Base-by-base conservation (phyloP, 23 tunicate genomes). In the Oikopleura vanhoeffeni region DNA sequence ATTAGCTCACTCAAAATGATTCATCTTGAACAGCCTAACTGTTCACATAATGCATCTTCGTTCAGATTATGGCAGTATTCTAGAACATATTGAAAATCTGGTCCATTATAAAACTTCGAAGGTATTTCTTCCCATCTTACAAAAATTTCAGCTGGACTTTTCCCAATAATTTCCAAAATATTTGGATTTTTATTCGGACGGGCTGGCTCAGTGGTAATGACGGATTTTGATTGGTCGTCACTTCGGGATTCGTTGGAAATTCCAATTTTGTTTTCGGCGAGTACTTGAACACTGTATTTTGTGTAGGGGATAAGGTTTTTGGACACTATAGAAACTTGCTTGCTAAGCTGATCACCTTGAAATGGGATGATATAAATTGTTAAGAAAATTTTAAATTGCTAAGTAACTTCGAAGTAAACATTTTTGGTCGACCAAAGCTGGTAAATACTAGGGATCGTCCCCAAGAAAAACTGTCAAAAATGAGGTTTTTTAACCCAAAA, bases 11-110 rank as follows among this genome's bases (percentile, higher is more conserved):
- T n/a, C n/a, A n/a, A n/a, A n/a, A n/a, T n/a, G n/a, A n/a, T n/a
- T n/a, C n/a, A n/a, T n/a, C n/a, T n/a, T n/a, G n/a, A n/a, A n/a
- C n/a, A n/a, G n/a, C n/a, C n/a, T n/a, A n/a, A n/a, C n/a, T 49
- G 64, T 24, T 49, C 64, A 49, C 64, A 49, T 49, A 8, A 24
- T 49, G 13, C 18, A 32, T 71, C 38, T 28, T 33, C 36, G 32
- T 71, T 32, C 2, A 2, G 38, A 3, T 71, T 18, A 30, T 2
- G 34, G 38, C 79, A 71, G 38, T 71, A 71, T 28, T 71, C 38
- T 2, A 71, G 79, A 32, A 71, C 79, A 71, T 71, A 71, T 32
- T 71, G 79, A 71, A 71, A 71, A 71, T 71, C 79, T 18, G 34
- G 38, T 2, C 79, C 79, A 38, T 71, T 71, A 30, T 24, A 71